phyloP scores from a whole-genome alignment of 2,797 vertebrate genomes.

The Trichosurus vulpecula region DNA sequence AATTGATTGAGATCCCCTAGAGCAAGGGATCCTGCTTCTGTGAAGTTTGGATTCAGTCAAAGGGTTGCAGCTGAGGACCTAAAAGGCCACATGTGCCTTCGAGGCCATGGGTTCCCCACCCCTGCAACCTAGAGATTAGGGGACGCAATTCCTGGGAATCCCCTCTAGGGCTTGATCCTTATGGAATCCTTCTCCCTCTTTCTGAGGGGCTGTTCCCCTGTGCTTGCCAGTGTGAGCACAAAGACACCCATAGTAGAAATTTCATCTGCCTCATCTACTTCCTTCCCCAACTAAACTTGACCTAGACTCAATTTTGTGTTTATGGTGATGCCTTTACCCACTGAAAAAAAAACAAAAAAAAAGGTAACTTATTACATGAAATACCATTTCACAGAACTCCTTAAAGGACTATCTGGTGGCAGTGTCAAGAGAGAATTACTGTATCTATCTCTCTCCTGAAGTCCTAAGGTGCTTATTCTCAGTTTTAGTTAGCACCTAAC shows the following conservation, averaged over 20 bases:
- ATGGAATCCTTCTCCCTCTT: neutral
- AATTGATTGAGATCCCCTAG: neutral
- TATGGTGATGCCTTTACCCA: neutral
- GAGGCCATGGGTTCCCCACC: too few species aligned
- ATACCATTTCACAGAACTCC: neutral
- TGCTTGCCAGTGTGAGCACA: neutral
- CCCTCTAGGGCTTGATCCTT: neutral
- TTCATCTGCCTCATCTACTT: neutral
- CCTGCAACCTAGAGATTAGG: neutral
- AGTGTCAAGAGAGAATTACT: slow-evolving; percentile 44
- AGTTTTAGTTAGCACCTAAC: neutral
- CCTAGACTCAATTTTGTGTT: neutral
- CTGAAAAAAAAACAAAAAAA: slow-evolving; percentile 25
- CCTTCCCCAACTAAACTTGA: neutral
- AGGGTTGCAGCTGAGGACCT: too few species aligned
- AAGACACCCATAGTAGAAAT: neutral
- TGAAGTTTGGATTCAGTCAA: too few species aligned
- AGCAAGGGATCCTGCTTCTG: too few species aligned
- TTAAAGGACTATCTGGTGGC: slow-evolving; percentile 61
- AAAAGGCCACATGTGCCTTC: too few species aligned
- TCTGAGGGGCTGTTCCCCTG: neutral
- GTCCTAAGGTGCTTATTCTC: too few species aligned
- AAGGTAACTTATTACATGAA: slow-evolving; percentile 62
- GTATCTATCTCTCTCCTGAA: neutral
- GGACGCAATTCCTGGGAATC: neutral